Evolutionary conservation across 1,140 invertebrate species (phyloP), one percentile per base, ranked within the genome.

Genomic region (Drosophila watanabei): DNA sequence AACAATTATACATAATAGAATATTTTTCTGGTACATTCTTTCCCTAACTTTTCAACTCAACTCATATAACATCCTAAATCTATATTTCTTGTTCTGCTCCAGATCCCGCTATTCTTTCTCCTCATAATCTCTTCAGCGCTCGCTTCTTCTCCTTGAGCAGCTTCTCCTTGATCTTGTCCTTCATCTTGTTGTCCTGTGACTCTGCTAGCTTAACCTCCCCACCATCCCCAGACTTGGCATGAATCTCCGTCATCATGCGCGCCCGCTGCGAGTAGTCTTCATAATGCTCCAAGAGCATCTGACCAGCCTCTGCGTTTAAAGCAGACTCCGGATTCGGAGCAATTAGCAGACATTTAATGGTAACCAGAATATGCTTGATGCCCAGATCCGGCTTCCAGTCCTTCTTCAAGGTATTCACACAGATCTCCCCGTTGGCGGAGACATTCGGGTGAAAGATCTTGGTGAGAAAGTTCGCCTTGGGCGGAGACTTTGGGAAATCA

Each of bases 371-470:
- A 94, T 99, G 98, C 95, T 98, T 98, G 59, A 99, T 97, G 93
- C 98, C 98, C 87, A 99, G 95, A 95, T 99, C 97, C 69, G 98
- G 96, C 93, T 98, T 98, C 98, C 98, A 99, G 94, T 99, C 98
- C 94, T 98, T 98, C 94, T 99, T 98, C 61, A 99, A 94, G 52
- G 98, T 99, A 94, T 99, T 99, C 0, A 99, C 98, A 94, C 98
- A 99, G 92, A 99, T 99, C 94, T 99, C 98, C 45, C 98, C 98
- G 94, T 97, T 98, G 82, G 95, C 95, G 9, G 98, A 96, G 79
- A 99, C 98, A 95, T 99, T 99, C 30, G 98, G 98, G 94, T 99
- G 98, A 94, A 99, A 99, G 86, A 99, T 98, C 95, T 98, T 98
- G 56, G 98, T 99, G 39, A 98, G 94, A 93, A 99, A 99, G 94